phyloP scores from a whole-genome alignment of 2,888 invertebrate species.

The Aphidius colemani region DNA sequence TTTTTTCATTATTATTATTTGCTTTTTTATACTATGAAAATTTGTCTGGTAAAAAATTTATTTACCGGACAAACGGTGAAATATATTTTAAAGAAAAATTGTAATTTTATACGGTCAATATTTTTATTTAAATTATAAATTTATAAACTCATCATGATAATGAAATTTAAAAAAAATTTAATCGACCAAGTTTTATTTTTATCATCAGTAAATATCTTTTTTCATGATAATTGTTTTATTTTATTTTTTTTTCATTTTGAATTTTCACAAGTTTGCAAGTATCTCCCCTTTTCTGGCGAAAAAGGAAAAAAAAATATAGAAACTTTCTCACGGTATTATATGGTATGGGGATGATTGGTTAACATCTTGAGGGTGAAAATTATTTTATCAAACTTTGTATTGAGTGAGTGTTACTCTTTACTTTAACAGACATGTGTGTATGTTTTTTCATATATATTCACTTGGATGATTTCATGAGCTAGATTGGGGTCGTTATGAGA shows the following conservation, averaged over 20 bases:
- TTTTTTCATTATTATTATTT: too few relatives aligned
- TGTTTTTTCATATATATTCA: background rate
- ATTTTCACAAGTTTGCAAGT: background rate
- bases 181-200: too few relatives aligned
- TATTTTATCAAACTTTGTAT: constrained; percentile 7
- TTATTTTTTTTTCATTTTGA: background rate
- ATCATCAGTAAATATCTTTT: constrained; percentile 38
- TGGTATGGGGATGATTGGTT: constrained; percentile 1
- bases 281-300: too few relatives aligned
- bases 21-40: too few relatives aligned
- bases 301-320: too few relatives aligned
- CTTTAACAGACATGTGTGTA: background rate
- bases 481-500: constrained; percentile 49
- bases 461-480: constrained; percentile 3
- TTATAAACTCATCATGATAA: too few relatives aligned
- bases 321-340: constrained; percentile 41
- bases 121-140: too few relatives aligned
- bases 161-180: too few relatives aligned
- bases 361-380: constrained; percentile 18
- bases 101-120: too few relatives aligned
- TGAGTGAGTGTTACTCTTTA: background rate
- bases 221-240: constrained; percentile 47
- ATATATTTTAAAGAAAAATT: too few relatives aligned
- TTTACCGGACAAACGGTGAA: too few relatives aligned
- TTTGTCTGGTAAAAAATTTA: too few relatives aligned